Percentiles rank a stretch among this genome's conserved stretches.
Evolutionary conservation across 2,888 invertebrate species (phyloP).

Genomic region (Oithona nana): DNA sequence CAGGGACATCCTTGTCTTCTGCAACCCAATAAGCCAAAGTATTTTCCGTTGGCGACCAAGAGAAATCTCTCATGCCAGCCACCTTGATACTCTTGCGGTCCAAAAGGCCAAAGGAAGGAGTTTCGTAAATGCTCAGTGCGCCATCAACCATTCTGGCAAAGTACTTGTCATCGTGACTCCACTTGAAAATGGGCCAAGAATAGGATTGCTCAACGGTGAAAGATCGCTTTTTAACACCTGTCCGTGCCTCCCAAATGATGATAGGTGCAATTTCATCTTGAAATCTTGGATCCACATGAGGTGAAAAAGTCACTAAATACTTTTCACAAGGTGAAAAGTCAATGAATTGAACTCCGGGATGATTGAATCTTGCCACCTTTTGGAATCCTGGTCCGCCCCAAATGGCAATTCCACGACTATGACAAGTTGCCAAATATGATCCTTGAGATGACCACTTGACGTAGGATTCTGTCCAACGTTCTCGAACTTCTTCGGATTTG

Average conservation of each 20-base stretch:
- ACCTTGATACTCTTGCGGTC: constrained; percentile 82
- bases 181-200: constrained; percentile 80
- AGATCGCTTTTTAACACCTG: constrained; percentile 75
- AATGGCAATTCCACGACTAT: constrained; percentile 78
- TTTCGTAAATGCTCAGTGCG: constrained; percentile 79
- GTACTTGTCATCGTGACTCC: constrained; percentile 88
- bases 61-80: constrained; percentile 71
- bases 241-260: constrained; percentile 91
- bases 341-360: constrained; percentile 74
- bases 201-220: constrained; percentile 60
- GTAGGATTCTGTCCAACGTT: constrained; percentile 91
- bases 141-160: constrained; percentile 64
- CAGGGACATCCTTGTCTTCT: constrained; percentile 88
- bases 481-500: constrained; percentile 43
- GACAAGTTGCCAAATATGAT: constrained; percentile 88
- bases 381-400: constrained; percentile 91
- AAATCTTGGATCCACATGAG: constrained; percentile 29
- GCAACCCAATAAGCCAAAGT: constrained; percentile 95
- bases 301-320: constrained; percentile 34
- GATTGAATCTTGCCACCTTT: constrained; percentile 77
- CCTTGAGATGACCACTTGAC: constrained; percentile 95
- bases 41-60: constrained; percentile 95
- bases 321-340: constrained; percentile 96
- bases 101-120: constrained; percentile 78
- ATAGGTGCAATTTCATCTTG: constrained; percentile 54